phyloP scores from a whole-genome alignment of 2,888 invertebrate species.

The Drosophila cracens region DNA sequence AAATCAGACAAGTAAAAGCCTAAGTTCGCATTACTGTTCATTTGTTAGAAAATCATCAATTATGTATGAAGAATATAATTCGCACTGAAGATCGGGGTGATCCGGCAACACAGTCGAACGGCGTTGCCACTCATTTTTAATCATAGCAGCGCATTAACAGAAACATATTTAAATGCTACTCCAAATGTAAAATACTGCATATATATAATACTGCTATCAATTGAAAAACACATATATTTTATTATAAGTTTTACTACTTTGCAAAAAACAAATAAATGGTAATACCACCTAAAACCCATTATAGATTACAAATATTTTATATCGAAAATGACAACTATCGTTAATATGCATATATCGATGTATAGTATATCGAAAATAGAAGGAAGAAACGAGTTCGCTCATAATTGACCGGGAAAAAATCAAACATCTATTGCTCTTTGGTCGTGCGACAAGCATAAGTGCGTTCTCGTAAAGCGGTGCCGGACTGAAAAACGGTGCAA shows the following conservation, averaged over 20 bases:
- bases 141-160: slow-evolving; percentile 8
- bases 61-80: neutral
- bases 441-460: slow-evolving; percentile 40
- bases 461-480: slow-evolving; percentile 29
- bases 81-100: neutral
- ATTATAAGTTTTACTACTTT: neutral
- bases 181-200: slow-evolving; percentile 2
- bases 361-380: neutral
- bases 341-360: slow-evolving; percentile 24
- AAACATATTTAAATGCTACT: neutral
- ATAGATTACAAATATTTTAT: neutral
- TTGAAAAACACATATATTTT: neutral
- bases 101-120: slow-evolving; percentile 4
- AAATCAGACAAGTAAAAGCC: neutral
- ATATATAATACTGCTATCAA: neutral
- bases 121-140: neutral
- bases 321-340: slow-evolving; percentile 5
- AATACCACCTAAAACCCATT: neutral
- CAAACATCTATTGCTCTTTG: slow-evolving; percentile 46
- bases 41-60: neutral
- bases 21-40: neutral
- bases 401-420: slow-evolving; percentile 67
- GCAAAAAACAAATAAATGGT: neutral
- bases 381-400: slow-evolving; percentile 25
- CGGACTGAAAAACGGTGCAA: slow-evolving; percentile 18